Conservation (phyloP, 2,113 vertebrate species). For the Genyomyrus donnyi region DNA sequence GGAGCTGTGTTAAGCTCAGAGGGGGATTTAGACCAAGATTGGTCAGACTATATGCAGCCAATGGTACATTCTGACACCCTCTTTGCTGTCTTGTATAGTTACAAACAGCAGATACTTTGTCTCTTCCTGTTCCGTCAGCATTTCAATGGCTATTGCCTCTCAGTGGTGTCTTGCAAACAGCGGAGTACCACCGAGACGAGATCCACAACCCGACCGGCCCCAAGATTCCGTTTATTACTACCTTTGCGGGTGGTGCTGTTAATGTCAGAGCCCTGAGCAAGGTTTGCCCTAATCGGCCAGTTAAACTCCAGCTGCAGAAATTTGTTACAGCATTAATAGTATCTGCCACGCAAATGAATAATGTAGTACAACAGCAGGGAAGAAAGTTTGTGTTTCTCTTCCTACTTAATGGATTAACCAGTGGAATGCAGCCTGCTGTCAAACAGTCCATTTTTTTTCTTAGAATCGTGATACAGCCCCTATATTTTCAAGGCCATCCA, state of each 20-base stretch:
- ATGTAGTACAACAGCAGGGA: background rate
- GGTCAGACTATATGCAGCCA: background rate
- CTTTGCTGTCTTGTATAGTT: background rate
- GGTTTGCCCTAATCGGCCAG: background rate
- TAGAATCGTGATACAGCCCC: background rate
- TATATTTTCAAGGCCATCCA: background rate
- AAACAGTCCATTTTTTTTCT: background rate
- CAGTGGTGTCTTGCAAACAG: background rate
- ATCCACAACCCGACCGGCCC: background rate
- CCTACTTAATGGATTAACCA: conserved; percentile 15
- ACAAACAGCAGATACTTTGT: background rate
- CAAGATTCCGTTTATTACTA: background rate
- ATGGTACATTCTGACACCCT: background rate
- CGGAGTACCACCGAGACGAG: background rate
- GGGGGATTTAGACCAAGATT: background rate
- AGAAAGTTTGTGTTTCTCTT: background rate
- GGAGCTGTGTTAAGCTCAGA: background rate
- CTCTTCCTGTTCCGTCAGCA: background rate
- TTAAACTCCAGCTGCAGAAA: conserved; percentile 1
- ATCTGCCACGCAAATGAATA: conserved; percentile 5
- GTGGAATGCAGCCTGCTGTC: background rate
- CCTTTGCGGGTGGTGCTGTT: background rate
- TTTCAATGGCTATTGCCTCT: background rate
- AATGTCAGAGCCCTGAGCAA: background rate
- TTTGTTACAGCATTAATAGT: conserved; percentile 4